Percentiles rank a stretch among this genome's conserved stretches.
These are phyloP conservation scores for Pyrgilauda ruficollis DNA, from an alignment of 2,113 vertebrate species.

Conservation along the genomic window DNA sequence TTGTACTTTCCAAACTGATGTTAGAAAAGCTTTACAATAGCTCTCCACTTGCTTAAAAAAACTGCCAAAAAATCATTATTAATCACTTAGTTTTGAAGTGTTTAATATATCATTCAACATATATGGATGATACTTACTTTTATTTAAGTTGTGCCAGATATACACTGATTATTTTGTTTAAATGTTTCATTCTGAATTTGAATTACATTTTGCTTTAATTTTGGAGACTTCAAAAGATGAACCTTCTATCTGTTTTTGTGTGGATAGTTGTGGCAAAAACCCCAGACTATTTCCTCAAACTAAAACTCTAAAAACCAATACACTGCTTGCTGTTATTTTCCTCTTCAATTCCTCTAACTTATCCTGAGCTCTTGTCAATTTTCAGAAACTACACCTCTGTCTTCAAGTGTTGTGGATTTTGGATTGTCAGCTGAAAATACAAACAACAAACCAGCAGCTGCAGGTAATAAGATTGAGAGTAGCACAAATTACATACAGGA, in stretches of 20 bases:
- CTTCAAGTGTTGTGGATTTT: neutral
- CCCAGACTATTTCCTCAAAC: neutral
- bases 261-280: neutral
- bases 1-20: neutral
- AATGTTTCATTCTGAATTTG: neutral
- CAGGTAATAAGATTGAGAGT: neutral
- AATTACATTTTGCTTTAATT: neutral
- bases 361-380: neutral
- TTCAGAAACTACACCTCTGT: neutral
- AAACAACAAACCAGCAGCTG: neutral
- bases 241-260: neutral
- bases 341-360: neutral
- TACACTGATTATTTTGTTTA: neutral
- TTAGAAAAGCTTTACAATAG: neutral
- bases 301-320: neutral
- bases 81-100: neutral
- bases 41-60: neutral
- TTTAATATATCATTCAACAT: neutral
- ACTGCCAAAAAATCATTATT: neutral
- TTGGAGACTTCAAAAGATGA: neutral
- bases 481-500: neutral
- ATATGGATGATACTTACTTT: neutral
- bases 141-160: neutral
- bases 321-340: neutral
- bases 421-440: neutral